Percentiles rank a stretch among this genome's conserved stretches.
phyloP scores from a whole-genome alignment of 1,140 invertebrate genomes.

The Drosophila navojoa region DNA sequence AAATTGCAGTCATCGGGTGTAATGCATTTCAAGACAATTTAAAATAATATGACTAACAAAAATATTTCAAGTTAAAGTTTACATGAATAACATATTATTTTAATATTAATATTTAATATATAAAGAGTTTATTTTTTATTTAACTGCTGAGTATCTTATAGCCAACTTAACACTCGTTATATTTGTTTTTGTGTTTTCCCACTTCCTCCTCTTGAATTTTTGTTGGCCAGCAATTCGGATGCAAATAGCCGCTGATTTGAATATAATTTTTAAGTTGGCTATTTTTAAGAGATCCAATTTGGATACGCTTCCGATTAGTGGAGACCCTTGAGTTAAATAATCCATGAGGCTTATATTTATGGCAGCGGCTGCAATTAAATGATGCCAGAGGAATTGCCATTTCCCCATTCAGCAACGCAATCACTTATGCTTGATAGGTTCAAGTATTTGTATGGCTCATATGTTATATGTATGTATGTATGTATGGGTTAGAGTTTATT shows the following conservation, averaged over 20 bases:
- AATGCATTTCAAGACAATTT: background rate
- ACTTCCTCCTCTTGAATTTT: conserved; percentile 32
- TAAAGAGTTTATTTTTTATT: background rate
- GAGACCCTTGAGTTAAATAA: conserved; percentile 19
- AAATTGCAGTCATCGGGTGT: background rate
- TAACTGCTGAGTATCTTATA: conserved; percentile 21
- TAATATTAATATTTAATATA: background rate
- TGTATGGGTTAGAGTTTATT: conserved; percentile 17
- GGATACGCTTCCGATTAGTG: conserved; percentile 63
- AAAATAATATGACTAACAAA: too few relatives aligned
- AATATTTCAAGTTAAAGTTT: too few relatives aligned
- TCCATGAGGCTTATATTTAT: conserved; percentile 7
- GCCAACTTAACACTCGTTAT: background rate
- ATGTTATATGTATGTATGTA: background rate
- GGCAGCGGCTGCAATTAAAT: conserved; percentile 27
- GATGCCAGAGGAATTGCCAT: conserved; percentile 25
- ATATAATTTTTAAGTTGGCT: conserved; percentile 74
- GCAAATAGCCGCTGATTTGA: conserved; percentile 79
- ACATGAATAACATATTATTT: too few relatives aligned
- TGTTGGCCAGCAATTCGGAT: conserved; percentile 69
- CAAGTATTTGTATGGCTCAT: conserved; percentile 11
- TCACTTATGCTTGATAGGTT: background rate
- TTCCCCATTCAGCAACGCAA: conserved; percentile 1
- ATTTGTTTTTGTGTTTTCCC: background rate
- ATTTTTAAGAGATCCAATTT: conserved; percentile 54